phyloP scores from a whole-genome alignment of 2,113 vertebrate species.

The Triplophysa dalaica region DNA sequence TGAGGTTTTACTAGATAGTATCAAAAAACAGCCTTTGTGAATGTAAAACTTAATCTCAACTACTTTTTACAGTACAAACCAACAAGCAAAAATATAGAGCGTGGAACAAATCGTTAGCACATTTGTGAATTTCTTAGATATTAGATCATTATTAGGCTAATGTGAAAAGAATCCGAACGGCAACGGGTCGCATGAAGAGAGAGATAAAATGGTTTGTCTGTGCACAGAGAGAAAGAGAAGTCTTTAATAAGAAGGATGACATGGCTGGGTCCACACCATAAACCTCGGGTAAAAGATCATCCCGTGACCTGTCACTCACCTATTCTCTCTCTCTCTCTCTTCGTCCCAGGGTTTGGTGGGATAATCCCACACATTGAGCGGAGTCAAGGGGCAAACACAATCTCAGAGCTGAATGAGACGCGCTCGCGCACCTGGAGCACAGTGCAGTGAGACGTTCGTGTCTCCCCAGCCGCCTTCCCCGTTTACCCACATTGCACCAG shows the following conservation, averaged over 20 bases:
- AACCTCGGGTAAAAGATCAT: constrained; percentile 50
- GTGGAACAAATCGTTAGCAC: not conserved
- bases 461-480: constrained; percentile 6
- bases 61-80: too few relatives aligned
- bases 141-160: constrained; percentile 45
- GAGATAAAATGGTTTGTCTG: constrained; percentile 12
- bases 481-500: constrained; percentile 38
- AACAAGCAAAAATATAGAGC: too few relatives aligned
- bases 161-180: not conserved
- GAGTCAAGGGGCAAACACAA: constrained; percentile 44
- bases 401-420: constrained; percentile 40
- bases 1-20: too few relatives aligned
- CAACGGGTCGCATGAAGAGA: constrained; percentile 1
- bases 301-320: constrained; percentile 51
- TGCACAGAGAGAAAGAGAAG: constrained; percentile 23
- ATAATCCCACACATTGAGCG: constrained; percentile 35
- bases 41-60: too few relatives aligned
- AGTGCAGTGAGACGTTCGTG: not conserved
- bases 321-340: constrained; percentile 24
- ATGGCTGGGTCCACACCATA: constrained; percentile 52
- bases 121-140: constrained; percentile 3
- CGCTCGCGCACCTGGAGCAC: constrained; percentile 40
- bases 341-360: constrained; percentile 15
- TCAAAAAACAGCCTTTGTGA: too few relatives aligned
- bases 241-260: constrained; percentile 52